Conservation (phyloP, 2,888 invertebrate species). For the Chrysotoxum bicinctum region DNA sequence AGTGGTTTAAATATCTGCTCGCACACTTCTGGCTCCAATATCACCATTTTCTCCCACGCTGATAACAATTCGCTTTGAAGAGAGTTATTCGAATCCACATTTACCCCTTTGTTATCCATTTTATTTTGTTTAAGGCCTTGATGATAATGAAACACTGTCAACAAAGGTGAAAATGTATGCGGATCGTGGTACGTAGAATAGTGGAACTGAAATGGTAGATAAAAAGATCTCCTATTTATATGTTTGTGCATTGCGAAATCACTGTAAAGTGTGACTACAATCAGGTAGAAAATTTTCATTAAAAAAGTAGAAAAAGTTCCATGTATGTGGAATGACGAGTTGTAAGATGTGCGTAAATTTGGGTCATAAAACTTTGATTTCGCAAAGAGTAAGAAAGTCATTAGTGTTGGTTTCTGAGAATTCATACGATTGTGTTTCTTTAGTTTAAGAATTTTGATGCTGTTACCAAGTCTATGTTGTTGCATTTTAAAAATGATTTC, state of each 20-base stretch:
- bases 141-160: not conserved
- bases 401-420: constrained; percentile 2
- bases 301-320: not conserved
- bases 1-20: constrained; percentile 34
- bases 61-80: constrained; percentile 13
- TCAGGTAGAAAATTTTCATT: not conserved
- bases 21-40: constrained; percentile 38
- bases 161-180: not conserved
- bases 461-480: not conserved
- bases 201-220: not conserved
- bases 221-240: constrained; percentile 4
- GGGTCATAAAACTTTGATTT: not conserved
- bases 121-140: not conserved
- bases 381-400: not conserved
- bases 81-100: not conserved
- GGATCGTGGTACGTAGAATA: not conserved
- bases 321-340: not conserved
- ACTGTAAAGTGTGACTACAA: not conserved
- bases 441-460: not conserved
- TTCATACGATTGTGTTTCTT: not conserved
- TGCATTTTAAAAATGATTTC: not conserved
- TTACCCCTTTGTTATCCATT: constrained; percentile 8
- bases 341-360: not conserved
- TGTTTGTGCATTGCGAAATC: not conserved
- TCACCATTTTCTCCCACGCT: constrained; percentile 26